These are phyloP conservation scores for Apocrypta bakeri DNA, from an alignment of 1,140 invertebrate genomes.

Conservation along the genomic window DNA sequence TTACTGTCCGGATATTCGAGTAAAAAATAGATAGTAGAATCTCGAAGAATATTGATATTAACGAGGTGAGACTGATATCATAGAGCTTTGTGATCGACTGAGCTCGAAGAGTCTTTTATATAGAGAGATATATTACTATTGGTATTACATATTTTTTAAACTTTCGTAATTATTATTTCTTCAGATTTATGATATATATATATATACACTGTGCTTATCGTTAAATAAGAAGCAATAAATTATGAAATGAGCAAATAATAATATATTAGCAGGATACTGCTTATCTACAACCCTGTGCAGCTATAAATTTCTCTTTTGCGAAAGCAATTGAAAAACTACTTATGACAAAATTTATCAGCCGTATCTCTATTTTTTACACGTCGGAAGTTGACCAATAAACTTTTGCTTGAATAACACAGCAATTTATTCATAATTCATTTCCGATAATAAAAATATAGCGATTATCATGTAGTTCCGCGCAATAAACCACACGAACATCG, in stretches of 20 bases:
- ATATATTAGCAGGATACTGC: not conserved
- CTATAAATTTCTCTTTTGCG: not conserved
- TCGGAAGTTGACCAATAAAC: no score
- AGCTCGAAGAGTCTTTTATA: not conserved
- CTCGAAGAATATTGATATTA: slow-evolving; percentile 45
- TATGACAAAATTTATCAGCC: not conserved
- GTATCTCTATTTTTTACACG: not conserved
- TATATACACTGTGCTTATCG: no score
- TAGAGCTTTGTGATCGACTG: not conserved
- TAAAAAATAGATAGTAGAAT: not conserved
- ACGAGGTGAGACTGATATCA: slow-evolving; percentile 25
- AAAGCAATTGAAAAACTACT: not conserved
- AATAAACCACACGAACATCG: not conserved
- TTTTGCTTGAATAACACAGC: not conserved
- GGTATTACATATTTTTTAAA: no score
- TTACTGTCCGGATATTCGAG: slow-evolving; percentile 10
- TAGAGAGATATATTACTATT: no score
- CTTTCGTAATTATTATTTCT: no score
- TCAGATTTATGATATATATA: no score
- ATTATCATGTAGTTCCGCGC: slow-evolving; percentile 21
- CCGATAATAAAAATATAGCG: not conserved
- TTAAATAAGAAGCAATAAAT: no score
- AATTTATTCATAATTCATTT: not conserved
- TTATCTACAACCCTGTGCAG: not conserved
- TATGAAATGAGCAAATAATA: no score